These are phyloP conservation scores for Lepilemur septentrionalis DNA, from an alignment of 2,797 vertebrate species.

Conservation along the genomic window DNA sequence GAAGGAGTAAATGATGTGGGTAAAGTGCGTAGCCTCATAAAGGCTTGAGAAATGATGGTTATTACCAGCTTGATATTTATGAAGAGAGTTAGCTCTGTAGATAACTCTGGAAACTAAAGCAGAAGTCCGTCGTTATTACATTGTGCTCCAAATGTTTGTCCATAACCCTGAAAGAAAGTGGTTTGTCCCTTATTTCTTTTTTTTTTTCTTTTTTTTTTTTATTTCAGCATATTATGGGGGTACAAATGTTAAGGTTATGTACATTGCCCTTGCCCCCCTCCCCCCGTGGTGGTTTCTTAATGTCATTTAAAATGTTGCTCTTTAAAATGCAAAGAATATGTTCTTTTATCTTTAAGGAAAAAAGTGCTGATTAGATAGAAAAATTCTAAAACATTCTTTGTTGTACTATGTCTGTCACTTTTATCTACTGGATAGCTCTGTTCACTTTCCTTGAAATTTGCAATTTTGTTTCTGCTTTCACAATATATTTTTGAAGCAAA, in stretches of 20 bases:
- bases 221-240: too few species aligned
- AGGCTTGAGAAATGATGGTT: background rate
- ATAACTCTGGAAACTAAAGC: background rate
- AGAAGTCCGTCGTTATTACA: background rate
- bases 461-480: constrained; percentile 8
- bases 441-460: background rate
- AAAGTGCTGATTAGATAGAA: background rate
- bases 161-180: background rate
- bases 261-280: too few species aligned
- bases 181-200: too few species aligned
- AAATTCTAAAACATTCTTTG: constrained; percentile 16
- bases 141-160: background rate
- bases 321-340: constrained; percentile 30
- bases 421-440: background rate
- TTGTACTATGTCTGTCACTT: background rate
- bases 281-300: background rate
- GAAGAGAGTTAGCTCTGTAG: background rate
- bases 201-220: too few species aligned
- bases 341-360: background rate
- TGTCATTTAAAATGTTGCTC: constrained; percentile 23
- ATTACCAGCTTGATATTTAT: background rate
- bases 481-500: constrained; percentile 43
- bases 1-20: background rate
- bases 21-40: background rate
- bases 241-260: too few species aligned